Evolutionary conservation across 2,888 invertebrate species (phyloP), one percentile per base, ranked within the genome.

Genomic region (Iphiclides podalirius): DNA sequence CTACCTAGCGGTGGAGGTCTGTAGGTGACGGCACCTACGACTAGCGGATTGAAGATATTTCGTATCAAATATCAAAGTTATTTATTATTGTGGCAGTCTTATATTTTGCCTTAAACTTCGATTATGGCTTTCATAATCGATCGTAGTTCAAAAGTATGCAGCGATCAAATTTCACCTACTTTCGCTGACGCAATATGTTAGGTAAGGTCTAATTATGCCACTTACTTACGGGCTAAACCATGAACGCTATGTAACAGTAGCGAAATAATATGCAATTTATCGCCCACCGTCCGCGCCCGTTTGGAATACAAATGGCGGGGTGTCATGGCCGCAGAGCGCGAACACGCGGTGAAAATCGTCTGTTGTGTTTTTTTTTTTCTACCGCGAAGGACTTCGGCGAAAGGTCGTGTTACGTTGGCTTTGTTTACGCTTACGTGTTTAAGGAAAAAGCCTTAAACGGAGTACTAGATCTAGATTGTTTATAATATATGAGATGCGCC

Each of bases 261-360:
- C 60, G 68, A 70, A 66, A 60, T 57, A 56, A 68, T 70, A 65
- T 71, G 69, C 69, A 68, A 75, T 68, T 64, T 64, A 64, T 52
- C 59, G 64, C 60, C 40, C 58, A 53, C 53, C 53, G 59, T 53
- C 48, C 53, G 52, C 45, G 35, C 48, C 37, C 28, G 60, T 46
- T 38, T 47, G 40, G 76, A 69, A 76, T 78, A 64, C 66, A 63
- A 76, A 76, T 65, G 58, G 52, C 55, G 47, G n/a, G 54, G 47
- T 72, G 72, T 73, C 75, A 78, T 64, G 75, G 77, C 68, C 75
- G 72, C 53, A 43, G 20, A 40, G 13, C 58, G 64, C 55, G 14
- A 23, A 57, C 67, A 67, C 62, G 59, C 57, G 53, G 66, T 62
- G 67, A 63, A 71, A 70, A 70, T 6, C 3, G 20, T 20, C n/a